Base-by-base conservation (phyloP, 30 jellyfish, hydroid and myxozoan species). In the Turritopsis rubra region DNA sequence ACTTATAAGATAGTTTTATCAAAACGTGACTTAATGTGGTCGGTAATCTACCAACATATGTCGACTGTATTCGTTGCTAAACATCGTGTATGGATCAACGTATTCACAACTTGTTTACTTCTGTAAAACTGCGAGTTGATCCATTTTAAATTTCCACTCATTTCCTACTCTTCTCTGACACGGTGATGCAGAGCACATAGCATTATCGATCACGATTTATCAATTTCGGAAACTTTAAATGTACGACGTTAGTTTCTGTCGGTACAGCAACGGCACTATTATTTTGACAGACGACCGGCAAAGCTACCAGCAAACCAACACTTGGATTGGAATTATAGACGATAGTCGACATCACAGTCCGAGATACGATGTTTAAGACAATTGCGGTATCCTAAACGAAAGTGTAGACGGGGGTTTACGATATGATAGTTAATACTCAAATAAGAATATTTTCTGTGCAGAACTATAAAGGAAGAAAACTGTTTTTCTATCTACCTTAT, bases 241-340 rank as follows among this genome's bases (percentile, higher is more conserved):
- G 87, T 19, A 7, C 21, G 53, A 80, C 53, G 53, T 27, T 80
- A 25, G 54, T 80, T 22, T 52, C 87, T 19, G 81, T 24, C 26
- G 87, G 87, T 16, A 80, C 27, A 26, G 79, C 87, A 23, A 80
- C 52, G 3, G 87, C 52, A n/a, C 81, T 80, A 41, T 65, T 80
- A 65, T 80, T 80, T 80, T 80, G 87, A 70, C 87, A 80, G 26
- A 80, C 87, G 25, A 80, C 83, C 31, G 87, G 87, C 28, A 25
- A 29, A 7, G 79, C 41, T 54, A 80, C 21, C 19, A 80, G n/a
- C 52, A 80, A 26, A 21, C 87, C 87, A 13, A 30, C 52, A 23
- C 52, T 80, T 21, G 87, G 87, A 28, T 23, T 30, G 65, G 53
- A 8, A 52, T 66, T 26, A 80, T 80, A 80, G 16, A 23, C 81